Evolutionary conservation across 1,140 invertebrate species (phyloP), one percentile per base, ranked within the genome.

Genomic region (Myzus persicae): DNA sequence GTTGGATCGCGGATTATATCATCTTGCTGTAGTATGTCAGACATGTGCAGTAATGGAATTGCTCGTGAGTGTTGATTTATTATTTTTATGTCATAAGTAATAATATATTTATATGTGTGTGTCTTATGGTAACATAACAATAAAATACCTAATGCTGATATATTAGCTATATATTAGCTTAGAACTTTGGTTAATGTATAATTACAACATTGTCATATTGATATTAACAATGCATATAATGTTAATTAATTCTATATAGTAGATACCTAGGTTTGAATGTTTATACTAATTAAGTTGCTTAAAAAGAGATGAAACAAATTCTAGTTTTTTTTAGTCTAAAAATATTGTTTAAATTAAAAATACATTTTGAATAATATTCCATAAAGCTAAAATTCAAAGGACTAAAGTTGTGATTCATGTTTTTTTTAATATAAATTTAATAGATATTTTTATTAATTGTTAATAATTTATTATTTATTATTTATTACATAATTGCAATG

Each of bases 11-110:
- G 99, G 93, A 99, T 99, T 98, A 97, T 99, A 1, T 99, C 99
- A 7, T 98, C 99, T 7, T 99, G 99, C 95, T 99, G 98, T 95
- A 99, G 99, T 96, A 99, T 99, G 99, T 99, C 99, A 95, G 99
- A 99, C 95, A 99, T 99, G 94, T 99, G 99, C 94, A 98, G 98
- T 81, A 98, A 99, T 96, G 99, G 99, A 94, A 99, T 99, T 93
- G 99, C 99, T 93, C 97, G 98, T 98, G 96, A 96, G 97, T 96
- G 93, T 81, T 82, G 24, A 76, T 93, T 85, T 67, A n/a, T 67
- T 31, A 59, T 11, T 31, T 14, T n/a, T 31, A n/a, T 67, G 9
- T 31, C 31, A 67, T 67, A n/a, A n/a, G 31, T 31, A 67, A 26
- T 18, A 59, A 31, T 67, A 54, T 82, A 51, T 90, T 81, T 38